These are phyloP conservation scores for Eupelmus urozonus DNA, from an alignment of 2,888 invertebrate species.

Conservation along the genomic window DNA sequence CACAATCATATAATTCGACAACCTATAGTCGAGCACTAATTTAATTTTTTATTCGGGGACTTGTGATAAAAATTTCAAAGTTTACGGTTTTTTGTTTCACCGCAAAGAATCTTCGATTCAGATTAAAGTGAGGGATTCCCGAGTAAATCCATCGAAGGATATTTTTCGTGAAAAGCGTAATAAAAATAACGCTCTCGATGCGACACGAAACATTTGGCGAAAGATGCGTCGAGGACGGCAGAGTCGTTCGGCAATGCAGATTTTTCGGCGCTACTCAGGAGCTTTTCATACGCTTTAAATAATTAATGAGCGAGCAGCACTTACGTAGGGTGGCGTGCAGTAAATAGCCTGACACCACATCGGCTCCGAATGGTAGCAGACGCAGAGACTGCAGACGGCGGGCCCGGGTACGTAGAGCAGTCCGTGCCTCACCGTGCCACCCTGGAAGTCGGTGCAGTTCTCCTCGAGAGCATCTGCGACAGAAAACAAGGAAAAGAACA, in stretches of 20 bases:
- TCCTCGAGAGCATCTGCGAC: constrained; percentile 83
- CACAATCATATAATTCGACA: too few species aligned
- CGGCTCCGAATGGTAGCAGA: constrained; percentile 91
- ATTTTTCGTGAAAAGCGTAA: background rate
- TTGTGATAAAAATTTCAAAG: too few species aligned
- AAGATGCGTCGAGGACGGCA: too few species aligned
- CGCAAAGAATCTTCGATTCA: too few species aligned
- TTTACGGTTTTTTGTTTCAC: too few species aligned
- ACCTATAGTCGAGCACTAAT: too few species aligned
- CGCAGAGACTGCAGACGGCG: constrained; percentile 90
- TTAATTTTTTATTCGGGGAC: too few species aligned
- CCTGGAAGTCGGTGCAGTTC: constrained; percentile 91
- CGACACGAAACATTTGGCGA: background rate
- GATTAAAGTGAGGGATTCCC: too few species aligned
- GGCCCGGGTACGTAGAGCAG: constrained; percentile 91
- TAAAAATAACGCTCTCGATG: background rate
- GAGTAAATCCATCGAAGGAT: too few species aligned
- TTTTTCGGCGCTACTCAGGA: background rate
- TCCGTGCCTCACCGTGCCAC: constrained; percentile 87
- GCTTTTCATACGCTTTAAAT: background rate
- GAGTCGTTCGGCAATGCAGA: background rate
- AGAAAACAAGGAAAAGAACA: background rate
- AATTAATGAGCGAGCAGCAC: constrained; percentile 74
- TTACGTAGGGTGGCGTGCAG: constrained; percentile 91
- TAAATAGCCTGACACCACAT: constrained; percentile 93